These are phyloP conservation scores for Cygnus olor DNA, from an alignment of 2,797 vertebrate genomes.

Conservation along the genomic window DNA sequence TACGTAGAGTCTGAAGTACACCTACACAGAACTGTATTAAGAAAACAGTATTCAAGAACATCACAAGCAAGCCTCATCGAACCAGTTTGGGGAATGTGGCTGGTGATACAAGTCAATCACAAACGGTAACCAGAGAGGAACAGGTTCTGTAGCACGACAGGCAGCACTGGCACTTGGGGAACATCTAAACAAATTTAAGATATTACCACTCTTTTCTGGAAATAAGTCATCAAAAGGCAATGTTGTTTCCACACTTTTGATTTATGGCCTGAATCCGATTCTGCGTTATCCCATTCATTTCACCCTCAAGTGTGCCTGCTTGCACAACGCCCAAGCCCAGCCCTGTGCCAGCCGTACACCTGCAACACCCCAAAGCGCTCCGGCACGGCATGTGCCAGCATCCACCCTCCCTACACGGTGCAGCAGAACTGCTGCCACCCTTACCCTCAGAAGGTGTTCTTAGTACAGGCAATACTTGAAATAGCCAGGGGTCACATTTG, in stretches of 20 bases:
- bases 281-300: background rate
- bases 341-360: background rate
- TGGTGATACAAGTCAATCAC: background rate
- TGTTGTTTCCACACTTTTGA: background rate
- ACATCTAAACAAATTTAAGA: background rate
- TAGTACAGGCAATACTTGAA: background rate
- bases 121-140: background rate
- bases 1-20: background rate
- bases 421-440: background rate
- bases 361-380: background rate
- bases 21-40: background rate
- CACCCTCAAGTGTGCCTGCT: background rate
- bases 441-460: background rate
- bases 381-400: background rate
- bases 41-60: background rate
- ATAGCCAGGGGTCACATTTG: background rate
- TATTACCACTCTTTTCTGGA: background rate
- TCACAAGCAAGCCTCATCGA: background rate
- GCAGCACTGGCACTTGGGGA: background rate
- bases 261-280: background rate
- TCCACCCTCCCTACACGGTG: background rate
- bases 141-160: background rate
- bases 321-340: background rate
- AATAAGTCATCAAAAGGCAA: background rate
- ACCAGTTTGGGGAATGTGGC: rapidly evolving